Conservation (phyloP, 1,140 invertebrate species). For the Brachionus manjavacas region DNA sequence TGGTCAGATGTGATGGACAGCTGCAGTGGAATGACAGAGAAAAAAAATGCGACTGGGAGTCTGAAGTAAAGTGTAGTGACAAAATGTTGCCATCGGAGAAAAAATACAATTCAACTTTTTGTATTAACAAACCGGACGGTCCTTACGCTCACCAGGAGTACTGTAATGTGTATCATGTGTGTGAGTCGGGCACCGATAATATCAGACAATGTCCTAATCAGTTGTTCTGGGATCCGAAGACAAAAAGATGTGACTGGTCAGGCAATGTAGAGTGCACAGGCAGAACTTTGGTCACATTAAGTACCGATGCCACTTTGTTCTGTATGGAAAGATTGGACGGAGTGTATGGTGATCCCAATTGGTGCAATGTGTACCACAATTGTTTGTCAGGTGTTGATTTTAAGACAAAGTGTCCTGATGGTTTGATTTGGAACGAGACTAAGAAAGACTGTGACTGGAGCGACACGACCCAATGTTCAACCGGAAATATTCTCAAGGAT, state of each 20-base stretch:
- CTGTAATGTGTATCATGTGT: constrained; percentile 43
- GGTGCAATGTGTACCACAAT: constrained; percentile 42
- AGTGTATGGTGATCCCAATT: constrained; percentile 35
- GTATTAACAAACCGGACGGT: constrained; percentile 37
- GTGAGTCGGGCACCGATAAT: constrained; percentile 40
- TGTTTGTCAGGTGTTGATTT: constrained; percentile 41
- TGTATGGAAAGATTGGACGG: constrained; percentile 41
- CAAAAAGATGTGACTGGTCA: constrained; percentile 40
- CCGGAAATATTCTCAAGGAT: constrained; percentile 27
- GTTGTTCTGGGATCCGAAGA: constrained; percentile 37
- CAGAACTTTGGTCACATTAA: constrained; percentile 9
- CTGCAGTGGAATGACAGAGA: constrained; percentile 14
- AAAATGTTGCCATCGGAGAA: constrained; percentile 35
- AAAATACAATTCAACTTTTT: constrained; percentile 39
- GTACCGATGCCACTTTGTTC: constrained; percentile 20
- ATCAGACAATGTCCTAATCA: constrained; percentile 42
- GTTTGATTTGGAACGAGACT: constrained; percentile 38
- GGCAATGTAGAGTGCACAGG: constrained; percentile 40
- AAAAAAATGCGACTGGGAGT: constrained; percentile 35
- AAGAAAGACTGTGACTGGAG: constrained; percentile 41
- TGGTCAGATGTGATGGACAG: constrained; percentile 19
- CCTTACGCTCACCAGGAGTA: constrained; percentile 40
- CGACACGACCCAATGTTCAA: constrained; percentile 31
- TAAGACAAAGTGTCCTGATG: constrained; percentile 36
- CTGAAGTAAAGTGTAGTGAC: neutral